These are phyloP conservation scores for Ceratoteleas bidentatus DNA, from an alignment of 1,140 invertebrate genomes.

Conservation along the genomic window DNA sequence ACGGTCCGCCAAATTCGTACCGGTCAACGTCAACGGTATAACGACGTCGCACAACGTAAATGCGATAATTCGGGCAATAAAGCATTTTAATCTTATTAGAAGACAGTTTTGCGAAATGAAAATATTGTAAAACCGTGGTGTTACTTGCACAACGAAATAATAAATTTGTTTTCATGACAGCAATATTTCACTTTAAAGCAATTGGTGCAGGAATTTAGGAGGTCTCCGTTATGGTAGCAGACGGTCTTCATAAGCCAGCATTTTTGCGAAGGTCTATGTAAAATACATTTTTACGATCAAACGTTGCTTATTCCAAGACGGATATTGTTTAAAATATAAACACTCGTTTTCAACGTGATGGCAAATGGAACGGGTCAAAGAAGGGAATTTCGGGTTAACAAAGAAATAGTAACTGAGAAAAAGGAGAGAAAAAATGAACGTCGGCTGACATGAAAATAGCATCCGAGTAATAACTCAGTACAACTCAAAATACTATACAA, in stretches of 20 bases:
- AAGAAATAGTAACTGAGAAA: too few relatives aligned
- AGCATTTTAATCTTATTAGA: constrained; percentile 11
- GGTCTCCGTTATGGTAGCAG: constrained; percentile 13
- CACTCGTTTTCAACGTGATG: too few relatives aligned
- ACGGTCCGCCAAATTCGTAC: constrained; percentile 9
- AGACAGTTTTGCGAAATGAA: constrained; percentile 11
- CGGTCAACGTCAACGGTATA: constrained; percentile 14
- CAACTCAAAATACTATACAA: constrained; percentile 12
- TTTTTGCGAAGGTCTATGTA: constrained; percentile 23
- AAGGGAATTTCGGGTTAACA: too few relatives aligned
- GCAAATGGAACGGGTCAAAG: too few relatives aligned
- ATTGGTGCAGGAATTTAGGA: constrained; percentile 2
- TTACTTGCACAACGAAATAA: constrained; percentile 14
- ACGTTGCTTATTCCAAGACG: constrained; percentile 1
- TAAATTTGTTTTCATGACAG: constrained; percentile 25
- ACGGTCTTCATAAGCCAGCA: constrained; percentile 4
- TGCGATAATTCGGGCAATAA: neutral
- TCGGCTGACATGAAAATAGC: neutral
- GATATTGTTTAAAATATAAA: neutral
- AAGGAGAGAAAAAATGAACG: neutral
- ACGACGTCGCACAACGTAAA: neutral
- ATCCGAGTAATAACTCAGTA: neutral
- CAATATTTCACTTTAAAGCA: constrained; percentile 30
- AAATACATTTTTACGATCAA: constrained; percentile 26
- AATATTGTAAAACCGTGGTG: neutral